phyloP scores from a whole-genome alignment of 2,888 invertebrate species.

The Eretmocerus hayati region DNA sequence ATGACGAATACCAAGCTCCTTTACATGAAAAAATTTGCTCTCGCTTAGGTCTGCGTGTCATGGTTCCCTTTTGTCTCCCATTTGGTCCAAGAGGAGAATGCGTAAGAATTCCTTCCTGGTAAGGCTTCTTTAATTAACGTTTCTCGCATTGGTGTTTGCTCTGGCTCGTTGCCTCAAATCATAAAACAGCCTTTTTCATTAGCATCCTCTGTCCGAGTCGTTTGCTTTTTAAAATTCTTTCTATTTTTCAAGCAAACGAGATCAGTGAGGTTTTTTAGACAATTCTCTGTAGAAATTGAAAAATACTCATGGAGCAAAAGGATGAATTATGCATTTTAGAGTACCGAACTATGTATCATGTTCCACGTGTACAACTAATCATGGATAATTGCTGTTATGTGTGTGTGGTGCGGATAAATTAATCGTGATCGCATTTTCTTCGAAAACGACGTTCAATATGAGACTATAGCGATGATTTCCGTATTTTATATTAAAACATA shows the following conservation, averaged over 20 bases:
- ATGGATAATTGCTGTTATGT: too few species aligned
- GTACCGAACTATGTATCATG: too few species aligned
- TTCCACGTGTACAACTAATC: too few species aligned
- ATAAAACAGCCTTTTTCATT: conserved; percentile 9
- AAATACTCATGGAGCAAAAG: too few species aligned
- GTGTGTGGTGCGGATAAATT: too few species aligned
- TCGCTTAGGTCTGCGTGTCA: neutral
- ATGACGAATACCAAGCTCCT: neutral
- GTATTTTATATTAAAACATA: too few species aligned
- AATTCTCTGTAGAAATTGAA: neutral
- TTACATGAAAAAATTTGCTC: neutral
- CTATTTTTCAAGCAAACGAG: neutral
- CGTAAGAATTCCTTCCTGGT: conserved; percentile 8
- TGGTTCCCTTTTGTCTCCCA: neutral
- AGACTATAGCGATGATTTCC: too few species aligned
- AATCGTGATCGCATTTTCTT: too few species aligned
- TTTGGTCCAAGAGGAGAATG: neutral
- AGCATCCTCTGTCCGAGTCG: neutral
- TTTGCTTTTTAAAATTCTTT: neutral
- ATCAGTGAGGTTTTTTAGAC: neutral
- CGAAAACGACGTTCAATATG: too few species aligned
- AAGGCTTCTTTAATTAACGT: conserved; percentile 17
- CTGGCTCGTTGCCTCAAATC: conserved; percentile 6
- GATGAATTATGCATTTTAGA: too few species aligned
- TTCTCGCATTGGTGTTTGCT: conserved; percentile 1